Percentiles rank a stretch among this genome's conserved stretches.
phyloP scores from a whole-genome alignment of 2,113 vertebrate genomes.

The Burhinus oedicnemus region DNA sequence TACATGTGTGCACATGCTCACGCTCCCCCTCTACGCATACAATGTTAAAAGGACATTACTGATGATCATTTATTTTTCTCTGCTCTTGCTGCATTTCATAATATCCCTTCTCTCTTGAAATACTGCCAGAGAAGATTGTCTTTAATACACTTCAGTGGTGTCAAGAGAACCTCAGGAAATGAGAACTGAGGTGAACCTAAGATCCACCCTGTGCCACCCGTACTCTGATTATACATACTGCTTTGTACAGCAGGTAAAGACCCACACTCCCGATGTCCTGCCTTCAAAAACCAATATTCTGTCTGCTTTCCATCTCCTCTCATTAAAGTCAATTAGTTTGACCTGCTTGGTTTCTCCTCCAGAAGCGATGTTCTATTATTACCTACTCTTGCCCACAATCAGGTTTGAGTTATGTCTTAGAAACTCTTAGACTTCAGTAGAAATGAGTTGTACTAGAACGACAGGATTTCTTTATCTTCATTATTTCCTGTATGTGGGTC shows the following conservation, averaged over 20 bases:
- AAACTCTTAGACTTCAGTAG: constrained; percentile 4
- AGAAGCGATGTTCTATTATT: background rate
- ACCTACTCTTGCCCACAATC: background rate
- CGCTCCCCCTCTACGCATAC: background rate
- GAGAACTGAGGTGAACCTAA: constrained; percentile 44
- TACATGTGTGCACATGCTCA: constrained; percentile 2
- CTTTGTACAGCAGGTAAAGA: background rate
- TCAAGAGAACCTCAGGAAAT: constrained; percentile 57
- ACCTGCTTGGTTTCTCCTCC: background rate
- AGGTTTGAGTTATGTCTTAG: constrained; percentile 14
- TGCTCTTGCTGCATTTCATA: constrained; percentile 37
- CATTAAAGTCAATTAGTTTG: background rate
- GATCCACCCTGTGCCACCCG: background rate
- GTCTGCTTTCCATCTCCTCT: background rate
- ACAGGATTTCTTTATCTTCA: background rate
- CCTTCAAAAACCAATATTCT: constrained; percentile 6
- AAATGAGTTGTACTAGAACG: constrained; percentile 26
- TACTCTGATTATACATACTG: background rate
- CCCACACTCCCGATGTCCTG: background rate
- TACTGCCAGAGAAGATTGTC: constrained; percentile 33
- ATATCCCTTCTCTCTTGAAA: constrained; percentile 46
- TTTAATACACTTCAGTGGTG: constrained; percentile 46
- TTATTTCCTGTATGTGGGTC: constrained; percentile 7
- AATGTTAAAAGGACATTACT: constrained; percentile 27
- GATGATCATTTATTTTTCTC: constrained; percentile 58